Base-by-base conservation (phyloP, 2,888 invertebrate species). In the Mythimna ferrago region DNA sequence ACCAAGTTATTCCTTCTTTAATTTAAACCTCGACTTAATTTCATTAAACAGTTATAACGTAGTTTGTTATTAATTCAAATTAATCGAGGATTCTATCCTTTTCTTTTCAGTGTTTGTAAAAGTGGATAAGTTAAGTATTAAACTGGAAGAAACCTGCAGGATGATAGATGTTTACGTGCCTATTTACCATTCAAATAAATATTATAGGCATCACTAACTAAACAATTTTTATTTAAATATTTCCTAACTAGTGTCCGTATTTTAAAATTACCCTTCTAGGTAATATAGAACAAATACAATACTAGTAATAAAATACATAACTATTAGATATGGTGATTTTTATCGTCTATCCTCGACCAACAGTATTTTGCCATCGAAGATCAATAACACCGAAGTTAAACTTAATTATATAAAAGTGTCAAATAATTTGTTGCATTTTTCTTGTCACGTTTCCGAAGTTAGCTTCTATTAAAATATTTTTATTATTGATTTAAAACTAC, bases 271-370 rank as follows among this genome's bases (percentile, higher is more conserved):
- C 67, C 78, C 11, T 70, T 57, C 7, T 56, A 64, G 75, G 73
- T 83, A 85, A 81, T 79, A 51, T 70, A 48, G 51, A 73, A 65
- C 74, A 76, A 85, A 79, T 83, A 83, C 71, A 85, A 76, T 73
- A 76, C 73, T 76, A 72, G 70, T 41, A 73, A 68, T 68, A 53
- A 73, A 68, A 78, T 74, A 58, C 63, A 56, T 62, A 60, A 63
- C 32, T 58, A 62, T 21, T 51, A 51, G 16, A n/a, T 10, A n/a
- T 65, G 69, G 60, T 82, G 63, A 58, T 60, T 35, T 73, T 58
- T 62, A 62, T 71, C 26, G 58, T 48, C 16, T 21, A 54, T 65
- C 58, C 7, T 67, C 64, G 64, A 80, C 19, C 10, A 35, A 63
- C 10, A 62, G n/a, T 63, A 53, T 0, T 60, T 51, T 64, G 4